Evolutionary conservation across 2,888 invertebrate species (phyloP), one percentile per base, ranked within the genome.

Genomic region (Cantharis nigra): DNA sequence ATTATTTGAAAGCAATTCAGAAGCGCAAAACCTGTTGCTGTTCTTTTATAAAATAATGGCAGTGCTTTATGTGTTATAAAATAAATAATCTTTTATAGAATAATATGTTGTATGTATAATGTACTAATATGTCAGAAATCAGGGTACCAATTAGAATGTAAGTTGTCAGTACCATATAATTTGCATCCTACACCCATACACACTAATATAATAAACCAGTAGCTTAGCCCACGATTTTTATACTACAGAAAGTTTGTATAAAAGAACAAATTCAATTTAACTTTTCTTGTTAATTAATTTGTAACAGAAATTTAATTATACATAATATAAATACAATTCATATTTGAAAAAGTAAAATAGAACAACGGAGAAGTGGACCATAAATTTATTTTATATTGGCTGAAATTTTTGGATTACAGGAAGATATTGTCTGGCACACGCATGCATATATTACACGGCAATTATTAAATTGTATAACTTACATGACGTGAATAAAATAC

Each of bases 401-500:
- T 33, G 13, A 5, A 33, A 33, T 33, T 33, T 33, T 33, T 33
- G 33, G 5, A 33, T 13, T 33, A 33, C 33, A 33, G 33, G 33
- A 33, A 33, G 33, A 33, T 13, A 33, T 33, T 33, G 33, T 33
- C 64, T 64, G 20, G 64, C 64, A 20, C 64, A 64, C 16, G 4
- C 16, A 20, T 65, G 11, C 26, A 26, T 26, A 26, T 26, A 26
- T 26, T 26, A 33, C 33, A 33, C 20, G 65, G 65, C 13, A 33
- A 33, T 33, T 65, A 65, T 16, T 20, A 16, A 65, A 65, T 23
- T 33, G 33, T 63, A 63, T 18, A 63, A 63, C 63, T 74, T 74
- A 75, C 64, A 70, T 30, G 65, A 70, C 74, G 74, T 67, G 71
- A 18, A 69, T 69, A 63, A 69, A 74, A 74, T 74, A 23, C 70